Evolutionary conservation across 2,113 vertebrate genomes (phyloP).

Genomic region (Rhipidura dahli): DNA sequence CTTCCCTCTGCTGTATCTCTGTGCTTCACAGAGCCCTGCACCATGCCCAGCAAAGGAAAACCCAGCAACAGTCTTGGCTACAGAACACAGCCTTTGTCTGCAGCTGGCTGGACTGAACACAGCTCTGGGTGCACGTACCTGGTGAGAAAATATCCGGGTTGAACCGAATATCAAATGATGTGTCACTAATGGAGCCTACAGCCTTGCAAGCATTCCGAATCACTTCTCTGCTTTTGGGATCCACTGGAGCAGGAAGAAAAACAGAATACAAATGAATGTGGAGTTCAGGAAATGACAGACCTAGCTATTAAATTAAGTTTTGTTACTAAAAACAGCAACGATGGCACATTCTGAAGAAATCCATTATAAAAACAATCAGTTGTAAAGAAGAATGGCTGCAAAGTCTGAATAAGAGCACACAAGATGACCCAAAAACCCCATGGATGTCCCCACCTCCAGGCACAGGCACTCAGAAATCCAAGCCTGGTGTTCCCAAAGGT

Average conservation of each 20-base stretch:
- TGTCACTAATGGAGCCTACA: constrained; percentile 91
- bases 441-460: fast-evolving
- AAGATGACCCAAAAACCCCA: not conserved
- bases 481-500: not conserved
- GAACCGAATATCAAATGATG: constrained; percentile 95
- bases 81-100: not conserved
- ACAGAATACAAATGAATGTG: not conserved
- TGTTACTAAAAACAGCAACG: not conserved
- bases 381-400: not conserved
- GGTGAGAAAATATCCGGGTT: constrained; percentile 98
- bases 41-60: not conserved
- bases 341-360: not conserved
- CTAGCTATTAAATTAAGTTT: not conserved
- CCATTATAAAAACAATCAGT: not conserved
- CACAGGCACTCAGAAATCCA: not conserved
- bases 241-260: constrained; percentile 64
- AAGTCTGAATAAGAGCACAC: not conserved
- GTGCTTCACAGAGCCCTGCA: not conserved
- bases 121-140: constrained; percentile 68
- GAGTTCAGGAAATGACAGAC: not conserved
- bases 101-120: not conserved
- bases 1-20: not conserved
- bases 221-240: constrained; percentile 92
- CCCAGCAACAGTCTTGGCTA: not conserved
- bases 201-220: constrained; percentile 95